Evolutionary conservation across 2,888 invertebrate species (phyloP), one percentile per base, ranked within the genome.

Genomic region (Ethmia dodecea): DNA sequence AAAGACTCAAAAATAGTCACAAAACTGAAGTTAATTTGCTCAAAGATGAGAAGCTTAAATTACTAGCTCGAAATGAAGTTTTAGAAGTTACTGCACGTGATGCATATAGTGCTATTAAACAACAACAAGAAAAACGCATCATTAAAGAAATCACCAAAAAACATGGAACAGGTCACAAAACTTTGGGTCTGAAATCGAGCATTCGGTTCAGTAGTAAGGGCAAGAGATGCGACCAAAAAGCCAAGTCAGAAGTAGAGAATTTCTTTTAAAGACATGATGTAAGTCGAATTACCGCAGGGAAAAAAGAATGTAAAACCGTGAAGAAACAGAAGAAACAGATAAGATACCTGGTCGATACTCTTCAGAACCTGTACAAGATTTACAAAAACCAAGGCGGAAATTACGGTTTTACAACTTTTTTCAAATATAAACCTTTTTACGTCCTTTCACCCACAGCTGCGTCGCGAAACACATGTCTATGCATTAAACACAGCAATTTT

Each of bases 401-500:
- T 24, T 36, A 27, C 16, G 29, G 38, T 20, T 41, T 44, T 25
- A 36, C 38, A n/a, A 44, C 44, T 8, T 44, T 44, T 29, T 36
- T 26, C 33, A 41, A 25, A 31, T 38, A 41, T 32, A 41, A 37
- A 29, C 39, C 39, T 12, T 39, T 37, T 37, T 41, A 36, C 26
- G 33, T 39, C 3, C 12, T 39, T 13, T 35, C 35, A 3, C 39
- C 41, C 27, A 22, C 14, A 20, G 20, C 22, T 8, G 29, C 30
- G 13, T 18, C 13, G 11, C 37, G 44, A 33, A 33, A 45, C 15
- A 42, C 47, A 25, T 44, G 47, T 26, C 15, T 47, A 35, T 44
- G 40, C 36, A 36, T 28, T 37, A 35, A 33, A 38, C 30, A 40
- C 32, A 25, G 13, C 14, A 29, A 32, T 13, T 10, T 32, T 5